A percentile compares a stretch with the other conserved stretches of the same genome.
These are phyloP conservation scores for Eurypyga helias DNA, from an alignment of 2,113 vertebrate genomes.

Conservation along the genomic window DNA sequence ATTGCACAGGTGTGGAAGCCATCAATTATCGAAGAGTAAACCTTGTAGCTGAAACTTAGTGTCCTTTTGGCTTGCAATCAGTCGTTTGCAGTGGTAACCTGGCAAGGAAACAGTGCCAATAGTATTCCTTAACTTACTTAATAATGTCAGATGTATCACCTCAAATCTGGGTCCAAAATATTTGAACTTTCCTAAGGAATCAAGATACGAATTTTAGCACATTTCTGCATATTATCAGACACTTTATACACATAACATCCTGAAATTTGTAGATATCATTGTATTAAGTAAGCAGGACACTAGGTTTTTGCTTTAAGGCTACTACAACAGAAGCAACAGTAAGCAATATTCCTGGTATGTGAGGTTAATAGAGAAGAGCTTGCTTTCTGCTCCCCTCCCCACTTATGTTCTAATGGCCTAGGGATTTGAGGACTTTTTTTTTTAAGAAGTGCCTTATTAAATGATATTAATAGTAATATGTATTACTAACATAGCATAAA, in stretches of 20 bases:
- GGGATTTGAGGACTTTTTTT: not conserved
- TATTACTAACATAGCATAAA: slow-evolving; percentile 10
- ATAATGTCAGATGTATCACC: slow-evolving; percentile 60
- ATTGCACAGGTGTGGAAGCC: slow-evolving; percentile 97
- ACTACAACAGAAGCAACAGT: slow-evolving; percentile 6
- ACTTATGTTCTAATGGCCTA: not conserved
- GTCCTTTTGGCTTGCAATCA: slow-evolving; percentile 67
- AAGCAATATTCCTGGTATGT: slow-evolving; percentile 15
- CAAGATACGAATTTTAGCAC: slow-evolving; percentile 50
- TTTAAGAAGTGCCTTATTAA: slow-evolving; percentile 49
- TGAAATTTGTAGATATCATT: not conserved
- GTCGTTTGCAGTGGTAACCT: slow-evolving; percentile 70
- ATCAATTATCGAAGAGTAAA: slow-evolving; percentile 81
- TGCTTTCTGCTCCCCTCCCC: not conserved
- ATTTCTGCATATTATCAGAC: not conserved
- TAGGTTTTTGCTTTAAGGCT: slow-evolving; percentile 65
- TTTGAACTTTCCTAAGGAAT: slow-evolving; percentile 44
- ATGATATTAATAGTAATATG: not conserved
- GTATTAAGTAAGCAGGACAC: slow-evolving; percentile 64
- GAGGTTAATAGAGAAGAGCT: slow-evolving; percentile 14
- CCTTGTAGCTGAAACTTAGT: slow-evolving; percentile 59
- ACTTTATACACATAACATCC: slow-evolving; percentile 13
- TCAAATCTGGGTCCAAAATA: slow-evolving; percentile 79
- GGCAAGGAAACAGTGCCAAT: slow-evolving; percentile 32
- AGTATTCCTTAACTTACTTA: slow-evolving; percentile 57